A percentile compares a stretch with the other conserved stretches of the same genome.
These are phyloP conservation scores for Sebastes schlegelii DNA, from an alignment of 2,113 vertebrate genomes.

Conservation along the genomic window DNA sequence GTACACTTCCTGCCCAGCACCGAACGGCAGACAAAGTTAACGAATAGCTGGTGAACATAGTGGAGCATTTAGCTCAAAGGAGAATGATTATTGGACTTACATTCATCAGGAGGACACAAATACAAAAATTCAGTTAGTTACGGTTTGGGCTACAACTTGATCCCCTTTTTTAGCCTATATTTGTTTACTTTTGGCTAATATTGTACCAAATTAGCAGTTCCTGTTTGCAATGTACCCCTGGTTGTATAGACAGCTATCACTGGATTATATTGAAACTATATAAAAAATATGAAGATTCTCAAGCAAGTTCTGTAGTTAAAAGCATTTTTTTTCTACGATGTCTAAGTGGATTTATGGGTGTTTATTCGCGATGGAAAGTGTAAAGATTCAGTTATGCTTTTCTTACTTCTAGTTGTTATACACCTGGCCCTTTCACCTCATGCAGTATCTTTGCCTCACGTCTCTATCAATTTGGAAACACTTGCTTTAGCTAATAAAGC, in stretches of 20 bases:
- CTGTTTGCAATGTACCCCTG: background rate
- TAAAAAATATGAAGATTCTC: background rate
- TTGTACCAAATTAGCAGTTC: background rate
- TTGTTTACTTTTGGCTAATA: background rate
- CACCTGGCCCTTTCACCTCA: background rate
- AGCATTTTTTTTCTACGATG: background rate
- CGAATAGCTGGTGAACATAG: too few species aligned
- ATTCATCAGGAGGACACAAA: background rate
- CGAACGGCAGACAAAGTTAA: too few species aligned
- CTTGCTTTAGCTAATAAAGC: background rate
- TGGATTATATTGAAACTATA: background rate
- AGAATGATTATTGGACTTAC: too few species aligned
- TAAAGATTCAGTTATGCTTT: too few species aligned
- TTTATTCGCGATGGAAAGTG: too few species aligned
- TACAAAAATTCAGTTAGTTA: background rate
- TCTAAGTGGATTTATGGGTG: background rate
- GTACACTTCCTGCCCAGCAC: too few species aligned
- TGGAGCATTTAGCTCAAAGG: too few species aligned
- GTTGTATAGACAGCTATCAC: background rate
- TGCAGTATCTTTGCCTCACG: background rate
- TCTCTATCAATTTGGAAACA: background rate
- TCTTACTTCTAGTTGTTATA: background rate
- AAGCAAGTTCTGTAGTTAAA: too few species aligned
- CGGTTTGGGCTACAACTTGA: background rate
- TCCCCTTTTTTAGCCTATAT: background rate